These are phyloP conservation scores for Tenebrio molitor DNA, from an alignment of 1,140 invertebrate species.

Conservation along the genomic window DNA sequence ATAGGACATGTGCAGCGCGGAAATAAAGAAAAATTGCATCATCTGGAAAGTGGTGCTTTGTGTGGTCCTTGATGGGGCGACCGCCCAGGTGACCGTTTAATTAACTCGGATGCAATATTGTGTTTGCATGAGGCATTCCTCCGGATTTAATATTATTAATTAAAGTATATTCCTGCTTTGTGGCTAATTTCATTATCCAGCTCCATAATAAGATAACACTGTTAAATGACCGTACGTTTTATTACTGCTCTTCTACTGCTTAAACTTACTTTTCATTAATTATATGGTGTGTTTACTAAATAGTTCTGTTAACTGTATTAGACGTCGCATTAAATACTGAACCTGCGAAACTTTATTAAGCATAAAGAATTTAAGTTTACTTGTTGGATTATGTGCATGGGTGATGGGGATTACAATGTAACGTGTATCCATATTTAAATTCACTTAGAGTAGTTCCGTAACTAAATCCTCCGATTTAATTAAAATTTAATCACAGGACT, in stretches of 20 bases:
- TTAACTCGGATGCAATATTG: slow-evolving; percentile 23
- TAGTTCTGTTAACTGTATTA: slow-evolving; percentile 38
- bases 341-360: slow-evolving; percentile 21
- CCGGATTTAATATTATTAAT: slow-evolving; percentile 22
- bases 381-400: slow-evolving; percentile 21
- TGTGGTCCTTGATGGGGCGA: too few relatives aligned
- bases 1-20: neutral
- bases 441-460: slow-evolving; percentile 11
- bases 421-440: slow-evolving; percentile 37
- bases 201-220: slow-evolving; percentile 18
- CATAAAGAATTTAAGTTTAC: slow-evolving; percentile 36
- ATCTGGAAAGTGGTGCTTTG: too few relatives aligned
- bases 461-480: neutral
- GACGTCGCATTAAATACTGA: slow-evolving; percentile 28
- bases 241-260: slow-evolving; percentile 31
- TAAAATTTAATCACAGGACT: slow-evolving; percentile 11
- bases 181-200: neutral
- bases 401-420: slow-evolving; percentile 19
- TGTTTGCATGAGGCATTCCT: neutral
- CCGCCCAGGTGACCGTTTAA: slow-evolving; percentile 5
- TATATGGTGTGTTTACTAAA: slow-evolving; percentile 37
- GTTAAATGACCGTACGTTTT: slow-evolving; percentile 14
- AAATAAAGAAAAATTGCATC: slow-evolving; percentile 15
- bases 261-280: slow-evolving; percentile 34
- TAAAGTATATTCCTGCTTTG: slow-evolving; percentile 17